Evolutionary conservation across 2,797 vertebrate species (phyloP), one percentile per base, ranked within the genome.

Genomic region (Hozukius guyotensis): DNA sequence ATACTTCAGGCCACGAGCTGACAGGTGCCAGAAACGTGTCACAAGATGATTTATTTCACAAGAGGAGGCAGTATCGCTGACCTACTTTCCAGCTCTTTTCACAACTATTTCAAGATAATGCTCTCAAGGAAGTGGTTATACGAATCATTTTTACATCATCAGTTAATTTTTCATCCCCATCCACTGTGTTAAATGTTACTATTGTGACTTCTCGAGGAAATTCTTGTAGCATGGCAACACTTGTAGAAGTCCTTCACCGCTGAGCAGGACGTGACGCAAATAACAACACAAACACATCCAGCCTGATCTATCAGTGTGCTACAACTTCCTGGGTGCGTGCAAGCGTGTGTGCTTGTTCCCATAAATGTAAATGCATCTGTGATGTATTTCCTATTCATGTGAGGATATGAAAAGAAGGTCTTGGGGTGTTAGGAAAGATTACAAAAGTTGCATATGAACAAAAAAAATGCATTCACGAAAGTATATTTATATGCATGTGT

Each of bases 1-100:
- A 60, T 66, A 64, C 72, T 29, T 75, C 66, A 81, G 67, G 64
- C 53, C 22, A 36, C 18, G 36, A 75, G 69, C 56, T 73, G 75
- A 82, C 77, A 81, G 57, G 42, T 69, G 52, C 24, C 75, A 78
- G 42, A 66, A 80, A 78, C 70, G 68, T 72, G 67, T 77, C 64
- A 61, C 57, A 75, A 55, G 65, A 34, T 68, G 70, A 81, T 66
- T 59, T 59, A 72, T 67, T 80, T 66, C 42, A 36, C 22, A 69
- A 60, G 68, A 70, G 49, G 29, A 86, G 52, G 38, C 34, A 29
- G 22, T 29, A 49, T 53, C 13, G 3, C 32, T 3, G 46, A 77
- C 65, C 55, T 65, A 29, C 22, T 81, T 68, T 53, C 29, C 9
- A 8, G 31, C 34, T 27, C 36, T 70, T 78, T 75, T 71, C 27